phyloP scores from a whole-genome alignment of 2,888 invertebrate species.

The Apeira syringaria region DNA sequence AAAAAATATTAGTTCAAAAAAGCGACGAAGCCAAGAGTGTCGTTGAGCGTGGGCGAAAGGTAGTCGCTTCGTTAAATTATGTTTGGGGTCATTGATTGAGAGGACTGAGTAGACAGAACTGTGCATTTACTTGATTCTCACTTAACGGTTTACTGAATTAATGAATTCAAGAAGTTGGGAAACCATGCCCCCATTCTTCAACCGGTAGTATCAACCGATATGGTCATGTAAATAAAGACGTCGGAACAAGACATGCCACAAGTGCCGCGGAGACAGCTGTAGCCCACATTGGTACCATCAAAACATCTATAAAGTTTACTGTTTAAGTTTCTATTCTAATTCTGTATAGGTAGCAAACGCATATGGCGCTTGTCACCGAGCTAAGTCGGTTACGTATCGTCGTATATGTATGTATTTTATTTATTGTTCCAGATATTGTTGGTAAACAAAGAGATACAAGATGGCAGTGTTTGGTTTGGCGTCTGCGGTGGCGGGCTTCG shows the following conservation, averaged over 20 bases:
- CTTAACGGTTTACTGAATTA: constrained; percentile 49
- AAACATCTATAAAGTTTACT: constrained; percentile 66
- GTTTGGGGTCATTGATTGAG: constrained; percentile 75
- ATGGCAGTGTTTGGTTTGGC: constrained; percentile 94
- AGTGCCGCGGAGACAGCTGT: constrained; percentile 52
- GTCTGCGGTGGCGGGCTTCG: constrained; percentile 94
- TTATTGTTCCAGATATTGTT: constrained; percentile 48
- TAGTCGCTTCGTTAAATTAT: constrained; percentile 66
- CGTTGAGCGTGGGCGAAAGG: constrained; percentile 65
- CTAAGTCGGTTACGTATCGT: constrained; percentile 38
- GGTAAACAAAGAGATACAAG: constrained; percentile 55
- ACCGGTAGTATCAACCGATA: constrained; percentile 41
- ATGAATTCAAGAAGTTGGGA: constrained; percentile 39
- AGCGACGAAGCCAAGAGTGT: constrained; percentile 48
- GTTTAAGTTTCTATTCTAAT: constrained; percentile 71
- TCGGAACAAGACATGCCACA: constrained; percentile 35
- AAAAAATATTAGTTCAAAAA: constrained; percentile 59
- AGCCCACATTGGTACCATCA: constrained; percentile 62
- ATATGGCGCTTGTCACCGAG: constrained; percentile 66
- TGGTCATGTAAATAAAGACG: constrained; percentile 47
- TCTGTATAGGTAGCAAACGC: constrained; percentile 59
- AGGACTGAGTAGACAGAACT: constrained; percentile 39
- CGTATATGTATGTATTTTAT: constrained; percentile 56
- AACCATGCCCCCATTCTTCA: constrained; percentile 33
- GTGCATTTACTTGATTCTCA: constrained; percentile 38